A percentile compares a stretch with the other conserved stretches of the same genome.
phyloP scores from a whole-genome alignment of 2,888 invertebrate genomes.

The Carterocephalus palaemon region DNA sequence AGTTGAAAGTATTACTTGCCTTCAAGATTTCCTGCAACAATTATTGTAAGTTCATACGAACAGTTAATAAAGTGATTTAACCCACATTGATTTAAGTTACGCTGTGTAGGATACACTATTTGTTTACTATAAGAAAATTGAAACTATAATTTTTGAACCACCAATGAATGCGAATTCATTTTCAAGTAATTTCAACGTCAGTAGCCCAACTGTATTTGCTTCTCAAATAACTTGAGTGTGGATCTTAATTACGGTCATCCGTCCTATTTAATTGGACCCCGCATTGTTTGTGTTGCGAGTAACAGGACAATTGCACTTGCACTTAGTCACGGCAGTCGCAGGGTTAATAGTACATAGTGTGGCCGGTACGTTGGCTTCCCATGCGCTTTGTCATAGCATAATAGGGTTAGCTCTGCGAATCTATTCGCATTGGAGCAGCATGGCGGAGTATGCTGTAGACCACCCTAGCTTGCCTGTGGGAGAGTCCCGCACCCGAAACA shows the following conservation, averaged over 20 bases:
- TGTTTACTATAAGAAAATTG: no score
- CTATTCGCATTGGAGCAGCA: no score
- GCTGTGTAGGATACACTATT: no score
- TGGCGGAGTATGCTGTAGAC: no score
- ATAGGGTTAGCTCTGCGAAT: conserved; percentile 8
- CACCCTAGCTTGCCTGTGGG: no score
- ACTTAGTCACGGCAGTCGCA: conserved; percentile 41
- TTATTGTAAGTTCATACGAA: no score
- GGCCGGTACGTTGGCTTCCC: conserved; percentile 10
- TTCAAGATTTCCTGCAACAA: no score
- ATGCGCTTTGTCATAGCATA: not conserved
- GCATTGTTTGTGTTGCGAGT: conserved; percentile 61
- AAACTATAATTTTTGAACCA: not conserved
- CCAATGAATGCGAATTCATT: no score
- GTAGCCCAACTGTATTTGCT: conserved; percentile 16
- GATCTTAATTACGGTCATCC: conserved; percentile 71
- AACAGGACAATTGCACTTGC: conserved; percentile 64
- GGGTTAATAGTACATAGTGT: conserved; percentile 42
- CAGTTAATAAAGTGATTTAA: no score
- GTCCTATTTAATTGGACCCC: conserved; percentile 61
- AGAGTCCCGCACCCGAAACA: no score
- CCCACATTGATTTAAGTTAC: no score
- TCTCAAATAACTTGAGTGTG: conserved; percentile 55
- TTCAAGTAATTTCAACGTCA: not conserved
- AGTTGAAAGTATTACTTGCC: no score